Base-by-base conservation (phyloP, 2,888 invertebrate species). In the Tanypteryx hageni region DNA sequence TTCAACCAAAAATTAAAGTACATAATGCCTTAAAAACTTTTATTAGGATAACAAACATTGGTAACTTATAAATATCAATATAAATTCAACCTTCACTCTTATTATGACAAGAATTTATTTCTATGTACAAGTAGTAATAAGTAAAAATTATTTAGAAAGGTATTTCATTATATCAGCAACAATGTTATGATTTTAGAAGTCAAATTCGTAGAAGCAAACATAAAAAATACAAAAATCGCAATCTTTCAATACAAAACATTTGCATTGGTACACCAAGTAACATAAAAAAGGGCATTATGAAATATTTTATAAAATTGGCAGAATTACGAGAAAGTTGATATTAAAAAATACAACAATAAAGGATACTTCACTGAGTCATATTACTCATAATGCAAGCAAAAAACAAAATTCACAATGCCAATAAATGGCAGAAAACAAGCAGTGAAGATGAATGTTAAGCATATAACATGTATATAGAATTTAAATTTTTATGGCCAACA, bases 241-340 rank as follows among this genome's bases (percentile, higher is more conserved):
- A 3, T 44, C 44, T 44, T 44, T 1, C 44, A 44, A 44, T 44
- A 44, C 3, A 44, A 44, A 68, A 68, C 68, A 14, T 18, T 83
- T 4, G n/a, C 44, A 13, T 83, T 44, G 57, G 10, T 57, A 83
- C 14, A 14, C 57, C 18, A 57, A 18, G 18, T n/a, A 83, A 57
- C 56, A 57, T 56, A 83, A 83, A 83, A 56, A 83, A 83, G 18
- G 57, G 83, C 31, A 83, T 44, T 44, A 83, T 57, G n/a, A n/a
- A n/a, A 83, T 4, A 83, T 83, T 83, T 83, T 57, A n/a, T 83
- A n/a, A 83, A 83, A 83, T 44, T 57, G 44, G 57, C 83, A 83
- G 14, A 82, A 10, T 83, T 44, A n/a, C 7, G 56, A 18, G 31
- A n/a, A n/a, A 57, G 44, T 83, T 83, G 83, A 57, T 83, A n/a